Evolutionary conservation across 1,140 invertebrate genomes (phyloP).

Genomic region (Ceratosolen solmsi): DNA sequence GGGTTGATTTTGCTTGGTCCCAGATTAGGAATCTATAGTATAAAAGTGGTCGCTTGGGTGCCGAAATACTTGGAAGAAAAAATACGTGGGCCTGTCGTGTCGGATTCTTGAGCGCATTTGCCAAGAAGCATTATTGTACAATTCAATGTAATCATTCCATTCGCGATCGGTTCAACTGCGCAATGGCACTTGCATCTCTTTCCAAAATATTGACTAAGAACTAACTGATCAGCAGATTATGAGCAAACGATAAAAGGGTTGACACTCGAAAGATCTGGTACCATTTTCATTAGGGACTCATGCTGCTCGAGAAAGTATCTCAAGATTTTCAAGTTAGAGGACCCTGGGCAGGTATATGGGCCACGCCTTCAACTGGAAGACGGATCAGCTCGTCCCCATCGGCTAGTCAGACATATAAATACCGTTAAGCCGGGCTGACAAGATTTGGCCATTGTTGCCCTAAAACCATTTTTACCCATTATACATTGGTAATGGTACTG

Average conservation of each 20-base stretch:
- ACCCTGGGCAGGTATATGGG: conserved; percentile 42
- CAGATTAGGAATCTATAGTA: conserved; percentile 55
- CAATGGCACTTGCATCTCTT: conserved; percentile 3
- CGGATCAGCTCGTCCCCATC: not conserved
- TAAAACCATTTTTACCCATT: not conserved
- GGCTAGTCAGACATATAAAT: too few species aligned
- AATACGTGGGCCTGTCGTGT: too few species aligned
- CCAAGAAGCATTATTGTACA: too few species aligned
- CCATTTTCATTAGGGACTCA: conserved; percentile 56
- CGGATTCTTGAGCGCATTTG: too few species aligned
- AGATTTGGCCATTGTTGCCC: not conserved
- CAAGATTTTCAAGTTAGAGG: conserved; percentile 36
- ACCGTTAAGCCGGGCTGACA: too few species aligned
- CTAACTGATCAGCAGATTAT: not conserved
- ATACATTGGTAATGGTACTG: not conserved
- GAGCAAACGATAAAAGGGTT: conserved; percentile 56
- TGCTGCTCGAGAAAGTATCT: not conserved
- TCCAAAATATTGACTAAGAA: not conserved
- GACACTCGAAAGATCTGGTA: conserved; percentile 61
- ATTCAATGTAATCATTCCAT: too few species aligned
- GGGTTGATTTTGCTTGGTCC: conserved; percentile 58
- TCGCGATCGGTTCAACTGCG: too few species aligned
- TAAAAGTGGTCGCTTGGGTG: not conserved
- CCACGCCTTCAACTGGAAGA: conserved; percentile 31
- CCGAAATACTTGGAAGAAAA: not conserved